Base-by-base conservation (phyloP, 92 coral and sea anemone species). In the Palythoa grandis region DNA sequence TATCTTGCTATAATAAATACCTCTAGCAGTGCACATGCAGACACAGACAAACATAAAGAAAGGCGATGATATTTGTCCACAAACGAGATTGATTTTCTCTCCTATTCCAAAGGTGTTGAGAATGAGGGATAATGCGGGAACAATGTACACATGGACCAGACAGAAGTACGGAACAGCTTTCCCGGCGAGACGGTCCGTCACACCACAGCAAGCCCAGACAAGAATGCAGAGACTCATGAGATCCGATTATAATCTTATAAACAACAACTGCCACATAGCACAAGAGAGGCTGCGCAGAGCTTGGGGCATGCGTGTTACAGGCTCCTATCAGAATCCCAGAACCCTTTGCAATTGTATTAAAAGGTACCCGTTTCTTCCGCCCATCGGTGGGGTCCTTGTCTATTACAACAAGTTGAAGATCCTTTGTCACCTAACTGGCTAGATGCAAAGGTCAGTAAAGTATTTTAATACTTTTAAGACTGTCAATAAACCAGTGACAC, bases 191-290 rank as follows among this genome's bases (percentile, higher is more conserved):
- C 11, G 35, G 35, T 57, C 20, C 16, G 85, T 83, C 67, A 71
- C 91, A 56, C 91, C 91, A 74, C 87, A 88, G 78, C 48, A 40
- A 48, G 91, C 91, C 76, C 39, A 75, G 60, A 13, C 23, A 5
- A 66, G 52, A 70, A 88, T 88, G 91, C 87, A 88, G 53, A 24
- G 56, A 5, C 3, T 82, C 52, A 88, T 88, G 91, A 78, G 84
- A 48, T 0, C 16, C 17, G 5, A 29, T 6, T 88, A 73, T 52
- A 74, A 88, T 60, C 56, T 82, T 10, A 2, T 88, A 58, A 65
- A 6, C 11, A 88, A 88, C 82, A 88, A 88, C 87, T 88, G 91
- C 43, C 91, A 88, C 63, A 43, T 82, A 69, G 91, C 83, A 13
- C 91, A 88, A 40, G 91, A 88, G 56, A 50, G 72, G 52, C 70